Conservation (phyloP, 2,888 invertebrate genomes). For the Myathropa florea region DNA sequence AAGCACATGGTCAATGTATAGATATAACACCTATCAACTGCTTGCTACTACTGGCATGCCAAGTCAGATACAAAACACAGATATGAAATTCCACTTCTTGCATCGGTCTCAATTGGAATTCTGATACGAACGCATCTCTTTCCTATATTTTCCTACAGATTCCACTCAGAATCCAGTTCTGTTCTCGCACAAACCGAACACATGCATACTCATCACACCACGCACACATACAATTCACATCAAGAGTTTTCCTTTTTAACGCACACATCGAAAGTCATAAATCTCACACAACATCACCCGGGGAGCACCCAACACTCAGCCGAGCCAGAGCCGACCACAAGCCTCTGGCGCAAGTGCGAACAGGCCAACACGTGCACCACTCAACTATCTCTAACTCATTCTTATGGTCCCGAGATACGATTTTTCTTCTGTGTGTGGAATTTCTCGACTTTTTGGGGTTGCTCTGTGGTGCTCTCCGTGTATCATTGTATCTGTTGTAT, state of each 20-base stretch:
- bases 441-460: constrained; percentile 58
- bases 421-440: constrained; percentile 2
- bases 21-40: not conserved
- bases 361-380: constrained; percentile 48
- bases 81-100: constrained; percentile 48
- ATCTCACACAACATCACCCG: constrained; percentile 58
- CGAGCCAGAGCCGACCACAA: not conserved
- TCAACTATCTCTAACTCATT: constrained; percentile 46
- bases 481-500: constrained; percentile 52
- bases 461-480: constrained; percentile 40
- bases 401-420: constrained; percentile 56
- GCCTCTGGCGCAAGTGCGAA: constrained; percentile 33
- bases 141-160: constrained; percentile 46
- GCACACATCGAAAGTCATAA: constrained; percentile 21
- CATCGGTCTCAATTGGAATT: constrained; percentile 50
- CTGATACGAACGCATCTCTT: constrained; percentile 63
- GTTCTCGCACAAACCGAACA: constrained; percentile 12
- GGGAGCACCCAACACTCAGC: constrained; percentile 42
- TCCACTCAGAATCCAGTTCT: constrained; percentile 73
- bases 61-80: constrained; percentile 18
- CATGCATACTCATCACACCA: constrained; percentile 2
- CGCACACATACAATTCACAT: not conserved
- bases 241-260: constrained; percentile 44
- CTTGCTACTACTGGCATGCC: not conserved
- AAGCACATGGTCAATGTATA: constrained; percentile 56